phyloP scores from a whole-genome alignment of 1,140 invertebrate genomes.

The Drosophila parvula region DNA sequence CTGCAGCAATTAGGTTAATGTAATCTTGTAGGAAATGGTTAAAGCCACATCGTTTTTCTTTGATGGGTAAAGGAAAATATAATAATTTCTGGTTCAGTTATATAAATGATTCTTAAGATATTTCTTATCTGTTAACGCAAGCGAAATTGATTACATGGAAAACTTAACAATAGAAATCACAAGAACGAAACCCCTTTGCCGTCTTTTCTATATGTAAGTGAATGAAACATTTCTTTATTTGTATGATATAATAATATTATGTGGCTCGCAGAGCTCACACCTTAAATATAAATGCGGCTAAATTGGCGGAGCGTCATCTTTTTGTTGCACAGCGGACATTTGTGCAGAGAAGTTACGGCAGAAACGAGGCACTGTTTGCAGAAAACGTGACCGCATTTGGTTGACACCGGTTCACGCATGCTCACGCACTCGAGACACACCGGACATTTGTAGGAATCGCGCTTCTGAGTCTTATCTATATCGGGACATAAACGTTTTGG shows the following conservation, averaged over 20 bases:
- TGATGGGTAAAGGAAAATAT: background rate
- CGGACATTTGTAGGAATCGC: conserved; percentile 57
- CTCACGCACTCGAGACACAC: conserved; percentile 54
- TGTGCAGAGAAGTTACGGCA: conserved; percentile 34
- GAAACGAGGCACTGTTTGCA: conserved; percentile 49
- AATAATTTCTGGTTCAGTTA: background rate
- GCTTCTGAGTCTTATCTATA: background rate
- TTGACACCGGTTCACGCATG: conserved; percentile 40
- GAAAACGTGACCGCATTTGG: conserved; percentile 66
- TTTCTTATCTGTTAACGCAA: background rate
- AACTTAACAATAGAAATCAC: background rate
- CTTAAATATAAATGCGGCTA: conserved; percentile 59
- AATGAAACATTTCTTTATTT: background rate
- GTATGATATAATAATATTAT: background rate
- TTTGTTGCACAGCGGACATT: conserved; percentile 66
- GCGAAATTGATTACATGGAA: background rate
- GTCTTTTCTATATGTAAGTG: background rate
- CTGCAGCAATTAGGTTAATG: too few relatives aligned
- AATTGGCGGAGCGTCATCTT: conserved; percentile 32
- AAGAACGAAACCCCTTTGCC: background rate
- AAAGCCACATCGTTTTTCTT: too few relatives aligned
- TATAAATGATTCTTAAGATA: background rate
- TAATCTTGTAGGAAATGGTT: too few relatives aligned
- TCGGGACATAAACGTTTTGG: conserved; percentile 18
- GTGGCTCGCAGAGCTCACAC: conserved; percentile 25